These are phyloP conservation scores for Mimas tiliae DNA, from an alignment of 2,888 invertebrate species.

Conservation along the genomic window DNA sequence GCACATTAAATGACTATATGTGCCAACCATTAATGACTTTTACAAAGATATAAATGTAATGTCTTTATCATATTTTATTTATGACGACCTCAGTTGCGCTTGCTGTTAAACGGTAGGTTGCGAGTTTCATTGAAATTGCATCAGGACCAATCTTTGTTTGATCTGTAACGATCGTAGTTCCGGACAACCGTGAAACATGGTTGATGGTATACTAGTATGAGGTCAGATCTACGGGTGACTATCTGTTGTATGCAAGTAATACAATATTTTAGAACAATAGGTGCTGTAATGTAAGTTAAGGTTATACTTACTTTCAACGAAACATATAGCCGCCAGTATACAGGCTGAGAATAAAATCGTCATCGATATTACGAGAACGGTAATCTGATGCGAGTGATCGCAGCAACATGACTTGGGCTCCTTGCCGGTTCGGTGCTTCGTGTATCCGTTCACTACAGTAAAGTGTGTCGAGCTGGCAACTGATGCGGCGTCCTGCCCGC, in stretches of 20 bases:
- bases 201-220: too few relatives aligned
- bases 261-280: background rate
- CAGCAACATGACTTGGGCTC: conserved; percentile 88
- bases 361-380: conserved; percentile 92
- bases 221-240: too few relatives aligned
- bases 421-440: conserved; percentile 86
- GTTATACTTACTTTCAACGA: conserved; percentile 91
- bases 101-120: too few relatives aligned
- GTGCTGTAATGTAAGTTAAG: background rate
- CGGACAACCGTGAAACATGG: too few relatives aligned
- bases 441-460: conserved; percentile 92
- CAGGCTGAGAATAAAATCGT: conserved; percentile 92
- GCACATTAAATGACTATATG: background rate
- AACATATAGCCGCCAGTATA: conserved; percentile 91
- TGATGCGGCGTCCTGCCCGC: conserved; percentile 87
- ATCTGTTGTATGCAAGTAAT: background rate
- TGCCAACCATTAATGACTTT: background rate
- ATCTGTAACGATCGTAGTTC: too few relatives aligned
- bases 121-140: too few relatives aligned
- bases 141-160: too few relatives aligned
- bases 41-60: background rate
- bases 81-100: background rate
- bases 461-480: conserved; percentile 94
- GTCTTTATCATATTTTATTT: background rate
- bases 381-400: conserved; percentile 90